Base-by-base conservation (phyloP, 2,113 vertebrate genomes). In the Cepphus grylle region DNA sequence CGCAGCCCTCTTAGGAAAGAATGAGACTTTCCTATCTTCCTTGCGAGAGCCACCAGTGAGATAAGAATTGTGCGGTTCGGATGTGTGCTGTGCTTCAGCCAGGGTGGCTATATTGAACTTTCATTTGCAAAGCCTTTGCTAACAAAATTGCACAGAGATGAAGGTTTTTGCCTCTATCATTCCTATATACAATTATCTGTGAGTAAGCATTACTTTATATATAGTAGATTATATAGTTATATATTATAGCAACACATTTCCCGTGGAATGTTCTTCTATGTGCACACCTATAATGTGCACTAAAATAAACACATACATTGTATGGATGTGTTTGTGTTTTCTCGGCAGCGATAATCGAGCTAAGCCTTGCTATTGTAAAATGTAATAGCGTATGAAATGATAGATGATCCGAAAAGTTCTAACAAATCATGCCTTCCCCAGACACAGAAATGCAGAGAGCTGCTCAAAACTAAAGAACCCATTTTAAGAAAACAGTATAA, bases 21-120 rank as follows among this genome's bases (percentile, higher is more conserved):
- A 97, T 80, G 92, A 97, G 95, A 93, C 93, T 96, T 98, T 97
- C 96, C 95, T 96, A 97, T 97, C 89, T 96, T 85, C 87, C 86
- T 93, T 91, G 92, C 52, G 90, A 94, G 93, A 97, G 90, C 95
- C 95, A 95, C 94, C 86, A 71, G 94, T 12, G 61, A 96, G 96
- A 87, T 97, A 96, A 97, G 96, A 92, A 97, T 78, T 80, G 94
- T 83, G 89, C 67, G 7, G 38, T 59, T 47, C 69, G 14, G 70
- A 92, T 47, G 53, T 20, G 72, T 53, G 77, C 88, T 40, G 83
- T 52, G 50, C 95, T 82, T 72, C 95, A 97, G 96, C 87, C 94
- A 89, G 69, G 90, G 85, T 92, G 93, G 45, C 84, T 96, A 32
- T 94, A 84, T 72, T 88, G 91, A 94, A 97, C 96, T 95, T 94